Evolutionary conservation across 1,140 invertebrate genomes (phyloP).

Genomic region (Brachionus rotundiformis): DNA sequence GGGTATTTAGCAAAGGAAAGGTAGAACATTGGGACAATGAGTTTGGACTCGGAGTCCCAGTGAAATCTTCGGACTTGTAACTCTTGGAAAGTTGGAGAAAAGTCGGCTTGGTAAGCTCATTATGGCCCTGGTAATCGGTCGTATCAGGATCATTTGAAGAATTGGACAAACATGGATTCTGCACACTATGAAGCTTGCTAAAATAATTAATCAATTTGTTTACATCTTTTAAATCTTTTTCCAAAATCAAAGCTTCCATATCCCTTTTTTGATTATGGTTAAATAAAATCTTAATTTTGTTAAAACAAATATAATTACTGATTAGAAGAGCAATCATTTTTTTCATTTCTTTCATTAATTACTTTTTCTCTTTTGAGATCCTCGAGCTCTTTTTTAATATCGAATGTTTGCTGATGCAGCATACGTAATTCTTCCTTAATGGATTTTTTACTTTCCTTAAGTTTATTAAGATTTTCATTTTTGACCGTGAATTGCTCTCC

Average conservation of each 20-base stretch:
- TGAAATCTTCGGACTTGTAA: constrained; percentile 27
- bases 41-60: not conserved
- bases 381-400: constrained; percentile 26
- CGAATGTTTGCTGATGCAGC: not conserved
- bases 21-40: not conserved
- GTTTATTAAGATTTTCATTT: not conserved
- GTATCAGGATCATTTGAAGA: not conserved
- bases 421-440: not conserved
- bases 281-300: not conserved
- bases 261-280: not conserved
- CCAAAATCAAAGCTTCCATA: not conserved
- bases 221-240: not conserved
- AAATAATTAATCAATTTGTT: constrained; percentile 32
- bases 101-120: not conserved
- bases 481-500: not conserved
- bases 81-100: not conserved
- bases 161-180: not conserved
- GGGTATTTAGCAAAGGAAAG: not conserved
- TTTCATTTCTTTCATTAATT: not conserved
- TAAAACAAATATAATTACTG: not conserved
- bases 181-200: not conserved
- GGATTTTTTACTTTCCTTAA: not conserved
- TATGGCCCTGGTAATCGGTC: not conserved
- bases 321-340: not conserved
- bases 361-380: constrained; percentile 19